A percentile compares a stretch with the other conserved stretches of the same genome.
phyloP scores from a whole-genome alignment of 92 coral and sea anemone genomes.

The Pocillopora grandis region DNA sequence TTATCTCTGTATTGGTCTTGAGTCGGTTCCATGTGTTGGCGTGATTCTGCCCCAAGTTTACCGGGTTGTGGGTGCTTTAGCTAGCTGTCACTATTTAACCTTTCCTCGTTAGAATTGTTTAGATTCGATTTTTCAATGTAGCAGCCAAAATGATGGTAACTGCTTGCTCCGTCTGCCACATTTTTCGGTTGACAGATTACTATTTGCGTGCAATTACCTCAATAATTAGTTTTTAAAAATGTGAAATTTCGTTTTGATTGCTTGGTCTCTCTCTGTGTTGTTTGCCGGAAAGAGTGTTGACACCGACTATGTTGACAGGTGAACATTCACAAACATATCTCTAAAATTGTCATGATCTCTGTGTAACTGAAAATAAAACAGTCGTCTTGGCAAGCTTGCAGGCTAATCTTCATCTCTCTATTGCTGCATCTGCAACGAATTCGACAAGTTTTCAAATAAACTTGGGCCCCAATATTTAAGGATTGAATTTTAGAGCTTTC shows the following conservation, averaged over 20 bases:
- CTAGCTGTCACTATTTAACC: neutral
- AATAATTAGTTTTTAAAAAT: constrained; percentile 6
- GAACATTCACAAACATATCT: too few relatives aligned
- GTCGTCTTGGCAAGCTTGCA: too few relatives aligned
- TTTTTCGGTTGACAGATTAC: neutral
- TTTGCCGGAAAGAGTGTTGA: neutral
- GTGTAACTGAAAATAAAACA: too few relatives aligned
- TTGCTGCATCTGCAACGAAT: too few relatives aligned
- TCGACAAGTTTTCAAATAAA: too few relatives aligned
- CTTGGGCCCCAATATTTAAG: too few relatives aligned
- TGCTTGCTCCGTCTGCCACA: too few relatives aligned
- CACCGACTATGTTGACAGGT: neutral
- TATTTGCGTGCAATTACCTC: neutral
- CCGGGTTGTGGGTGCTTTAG: neutral
- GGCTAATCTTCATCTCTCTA: too few relatives aligned
- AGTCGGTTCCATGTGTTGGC: neutral
- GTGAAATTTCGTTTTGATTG: constrained; percentile 6
- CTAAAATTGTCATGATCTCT: too few relatives aligned
- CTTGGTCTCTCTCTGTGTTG: neutral
- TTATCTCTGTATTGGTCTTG: neutral
- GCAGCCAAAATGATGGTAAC: too few relatives aligned
- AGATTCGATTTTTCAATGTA: neutral
- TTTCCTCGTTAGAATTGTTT: neutral
- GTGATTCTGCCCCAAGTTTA: neutral
- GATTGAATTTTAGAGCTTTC: too few relatives aligned